Evolutionary conservation across 2,113 vertebrate species (phyloP), one percentile per base, ranked within the genome.

Genomic region (Lepisosteus osseus): DNA sequence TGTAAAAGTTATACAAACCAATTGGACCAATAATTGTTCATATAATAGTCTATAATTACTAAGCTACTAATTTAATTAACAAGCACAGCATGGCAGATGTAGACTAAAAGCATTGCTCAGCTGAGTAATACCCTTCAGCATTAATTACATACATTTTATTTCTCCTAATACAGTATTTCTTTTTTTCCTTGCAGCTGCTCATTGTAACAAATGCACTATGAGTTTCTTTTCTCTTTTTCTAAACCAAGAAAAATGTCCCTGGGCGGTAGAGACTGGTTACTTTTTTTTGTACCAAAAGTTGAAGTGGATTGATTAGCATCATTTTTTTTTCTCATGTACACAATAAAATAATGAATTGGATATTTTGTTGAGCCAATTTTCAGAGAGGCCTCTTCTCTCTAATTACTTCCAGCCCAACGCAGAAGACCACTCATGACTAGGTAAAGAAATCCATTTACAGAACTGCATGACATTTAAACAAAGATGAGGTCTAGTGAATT

Each of bases 371-470:
- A 90, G 88, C 85, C 87, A 93, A 93, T 94, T 92, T 93, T 83
- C 79, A 86, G 89, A 87, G 84, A 89, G 90, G 92, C 89, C 89
- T 91, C 85, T 88, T 83, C 83, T 93, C 81, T 86, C 92, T 95
- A 95, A 95, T 95, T 91, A 93, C 83, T 90, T 80, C 88, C 88
- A 90, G 87, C 81, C 90, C 92, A 92, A 92, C 88, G 85, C 81
- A 87, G 82, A 87, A 88, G 79, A 79, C 69, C 72, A 89, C 83
- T 87, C 79, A 86, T 82, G 79, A 82, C 79, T n/a, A 90, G 84
- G 84, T 69, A 91, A 78, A 91, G 78, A 93, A 90, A 91, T 86
- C 90, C 92, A 95, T 95, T 96, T 96, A 90, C 87, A 83, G 89
- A 94, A 91, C 89, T 90, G 88, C 81, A 85, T 90, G 87, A 87